Evolutionary conservation across 2,113 vertebrate genomes (phyloP).

Genomic region (Odocoileus virginianus): DNA sequence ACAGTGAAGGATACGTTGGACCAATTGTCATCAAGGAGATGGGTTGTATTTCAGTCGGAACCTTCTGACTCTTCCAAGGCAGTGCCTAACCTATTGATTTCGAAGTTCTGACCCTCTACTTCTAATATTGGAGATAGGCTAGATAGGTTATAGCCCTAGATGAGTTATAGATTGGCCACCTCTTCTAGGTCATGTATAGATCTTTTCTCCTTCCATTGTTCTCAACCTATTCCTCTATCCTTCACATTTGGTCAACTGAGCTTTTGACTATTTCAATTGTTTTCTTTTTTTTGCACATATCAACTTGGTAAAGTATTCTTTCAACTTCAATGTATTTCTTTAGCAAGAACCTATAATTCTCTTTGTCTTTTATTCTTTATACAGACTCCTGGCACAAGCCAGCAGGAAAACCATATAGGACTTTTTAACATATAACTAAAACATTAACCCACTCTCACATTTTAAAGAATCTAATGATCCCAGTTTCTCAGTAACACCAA

Average conservation of each 20-base stretch:
- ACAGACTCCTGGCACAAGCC: not conserved
- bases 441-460: not conserved
- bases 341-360: not conserved
- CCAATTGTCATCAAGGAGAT: not conserved
- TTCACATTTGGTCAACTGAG: not conserved
- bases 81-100: not conserved
- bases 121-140: not conserved
- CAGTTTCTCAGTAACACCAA: not conserved
- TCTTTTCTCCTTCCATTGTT: not conserved
- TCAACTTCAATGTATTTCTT: not conserved
- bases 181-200: not conserved
- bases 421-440: not conserved
- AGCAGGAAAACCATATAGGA: not conserved
- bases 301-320: not conserved
- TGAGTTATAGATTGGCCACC: not conserved
- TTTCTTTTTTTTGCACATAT: not conserved
- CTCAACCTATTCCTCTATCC: not conserved
- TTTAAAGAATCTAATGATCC: not conserved
- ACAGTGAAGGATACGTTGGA: not conserved
- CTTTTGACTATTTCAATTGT: not conserved
- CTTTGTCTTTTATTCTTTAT: not conserved
- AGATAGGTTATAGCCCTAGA: not conserved
- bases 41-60: not conserved
- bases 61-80: not conserved
- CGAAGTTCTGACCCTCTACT: not conserved